phyloP scores from a whole-genome alignment of 1,140 invertebrate genomes.

The Brachionus sp. region DNA sequence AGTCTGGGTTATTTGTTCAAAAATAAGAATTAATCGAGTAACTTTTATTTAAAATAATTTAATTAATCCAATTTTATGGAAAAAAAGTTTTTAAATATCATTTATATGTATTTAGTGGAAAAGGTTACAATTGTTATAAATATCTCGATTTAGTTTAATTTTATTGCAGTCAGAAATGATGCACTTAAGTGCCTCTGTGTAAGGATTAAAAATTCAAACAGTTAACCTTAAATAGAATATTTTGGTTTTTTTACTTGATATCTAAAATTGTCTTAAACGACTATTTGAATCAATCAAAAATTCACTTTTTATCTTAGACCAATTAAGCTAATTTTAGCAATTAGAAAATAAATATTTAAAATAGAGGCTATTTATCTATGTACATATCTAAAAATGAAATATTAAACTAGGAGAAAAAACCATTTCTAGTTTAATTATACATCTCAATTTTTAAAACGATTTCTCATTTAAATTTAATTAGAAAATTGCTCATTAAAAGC shows the following conservation, averaged over 20 bases:
- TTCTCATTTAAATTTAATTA: background rate
- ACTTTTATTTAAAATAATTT: background rate
- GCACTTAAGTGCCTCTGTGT: background rate
- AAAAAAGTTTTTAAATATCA: background rate
- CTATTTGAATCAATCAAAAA: background rate
- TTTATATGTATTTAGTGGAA: background rate
- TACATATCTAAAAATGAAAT: background rate
- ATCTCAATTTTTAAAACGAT: background rate
- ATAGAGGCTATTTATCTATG: background rate
- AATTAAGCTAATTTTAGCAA: background rate
- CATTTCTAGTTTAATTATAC: background rate
- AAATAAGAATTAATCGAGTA: background rate
- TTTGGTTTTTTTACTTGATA: background rate
- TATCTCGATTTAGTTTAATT: background rate
- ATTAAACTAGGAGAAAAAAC: background rate
- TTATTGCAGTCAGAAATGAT: background rate
- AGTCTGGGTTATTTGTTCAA: background rate
- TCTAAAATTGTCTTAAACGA: background rate
- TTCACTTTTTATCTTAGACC: background rate
- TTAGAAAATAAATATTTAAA: background rate
- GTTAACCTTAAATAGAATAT: background rate
- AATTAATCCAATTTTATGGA: background rate
- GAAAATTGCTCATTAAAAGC: background rate
- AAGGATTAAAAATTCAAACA: background rate
- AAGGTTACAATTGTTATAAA: background rate